These are phyloP conservation scores for Phyllostomus discolor DNA, from an alignment of 2,113 vertebrate species.

Conservation along the genomic window DNA sequence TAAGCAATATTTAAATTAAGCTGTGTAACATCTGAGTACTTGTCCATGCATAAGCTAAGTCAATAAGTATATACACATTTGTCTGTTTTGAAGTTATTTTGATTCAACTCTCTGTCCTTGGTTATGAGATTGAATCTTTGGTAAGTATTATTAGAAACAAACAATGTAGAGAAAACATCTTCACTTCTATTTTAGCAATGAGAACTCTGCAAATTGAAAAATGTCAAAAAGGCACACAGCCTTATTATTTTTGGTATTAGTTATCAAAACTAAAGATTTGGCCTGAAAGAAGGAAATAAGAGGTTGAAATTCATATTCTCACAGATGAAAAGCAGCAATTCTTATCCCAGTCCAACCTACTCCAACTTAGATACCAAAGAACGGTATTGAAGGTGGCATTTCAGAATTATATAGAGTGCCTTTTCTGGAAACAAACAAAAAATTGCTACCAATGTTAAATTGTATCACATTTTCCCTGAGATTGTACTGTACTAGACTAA, in stretches of 20 bases:
- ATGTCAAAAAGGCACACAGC: neutral
- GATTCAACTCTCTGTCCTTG: neutral
- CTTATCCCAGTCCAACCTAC: neutral
- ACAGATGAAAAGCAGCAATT: neutral
- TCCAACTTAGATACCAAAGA: neutral
- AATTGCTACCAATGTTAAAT: neutral
- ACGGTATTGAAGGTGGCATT: conserved; percentile 5
- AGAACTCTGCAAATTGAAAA: conserved; percentile 30
- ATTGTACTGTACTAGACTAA: neutral
- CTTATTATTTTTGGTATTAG: neutral
- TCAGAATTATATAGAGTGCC: neutral
- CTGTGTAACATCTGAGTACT: neutral
- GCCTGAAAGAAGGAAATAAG: neutral
- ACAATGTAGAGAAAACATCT: neutral
- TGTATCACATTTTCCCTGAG: neutral
- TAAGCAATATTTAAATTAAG: neutral
- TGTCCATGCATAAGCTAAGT: neutral
- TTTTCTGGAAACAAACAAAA: conserved; percentile 19
- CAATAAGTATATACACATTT: neutral
- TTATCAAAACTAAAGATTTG: neutral
- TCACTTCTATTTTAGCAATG: conserved; percentile 42
- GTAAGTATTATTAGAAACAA: conserved; percentile 20
- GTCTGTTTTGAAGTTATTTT: neutral
- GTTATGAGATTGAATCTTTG: conserved; percentile 9
- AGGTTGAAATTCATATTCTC: neutral